Conservation (phyloP, 2,113 vertebrate species). For the Tautogolabrus adspersus region DNA sequence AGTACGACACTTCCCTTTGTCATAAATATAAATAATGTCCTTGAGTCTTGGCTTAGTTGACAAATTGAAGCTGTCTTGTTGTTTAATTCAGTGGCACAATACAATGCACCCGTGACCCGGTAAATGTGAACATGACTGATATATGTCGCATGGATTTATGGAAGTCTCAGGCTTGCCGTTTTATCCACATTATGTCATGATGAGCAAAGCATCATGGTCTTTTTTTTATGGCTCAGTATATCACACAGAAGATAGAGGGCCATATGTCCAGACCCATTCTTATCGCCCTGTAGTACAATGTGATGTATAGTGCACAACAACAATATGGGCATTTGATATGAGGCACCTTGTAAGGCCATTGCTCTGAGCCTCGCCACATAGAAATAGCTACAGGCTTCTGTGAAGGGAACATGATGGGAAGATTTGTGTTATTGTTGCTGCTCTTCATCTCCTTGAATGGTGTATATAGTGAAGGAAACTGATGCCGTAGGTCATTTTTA, state of each 20-base stretch:
- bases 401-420: not conserved
- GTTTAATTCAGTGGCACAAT: constrained; percentile 5
- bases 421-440: not conserved
- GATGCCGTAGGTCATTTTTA: not conserved
- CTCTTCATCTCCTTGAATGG: not conserved
- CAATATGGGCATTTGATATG: constrained; percentile 21
- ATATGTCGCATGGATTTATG: constrained; percentile 12
- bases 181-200: constrained; percentile 47
- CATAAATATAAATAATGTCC: constrained; percentile 16
- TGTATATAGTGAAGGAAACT: too few relatives aligned
- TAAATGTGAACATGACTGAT: constrained; percentile 31
- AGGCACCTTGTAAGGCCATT: constrained; percentile 4
- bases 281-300: constrained; percentile 15
- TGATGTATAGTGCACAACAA: constrained; percentile 38
- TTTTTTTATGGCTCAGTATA: constrained; percentile 56
- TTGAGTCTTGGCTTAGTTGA: not conserved
- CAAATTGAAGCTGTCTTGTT: constrained; percentile 1
- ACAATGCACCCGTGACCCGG: not conserved
- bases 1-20: not conserved
- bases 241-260: constrained; percentile 33
- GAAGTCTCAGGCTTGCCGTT: constrained; percentile 4
- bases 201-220: constrained; percentile 37
- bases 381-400: not conserved
- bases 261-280: constrained; percentile 26
- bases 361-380: constrained; percentile 2